Percentiles rank a stretch among this genome's conserved stretches.
phyloP scores from a whole-genome alignment of 1,140 invertebrate species.

The Drosophila kohkoa region DNA sequence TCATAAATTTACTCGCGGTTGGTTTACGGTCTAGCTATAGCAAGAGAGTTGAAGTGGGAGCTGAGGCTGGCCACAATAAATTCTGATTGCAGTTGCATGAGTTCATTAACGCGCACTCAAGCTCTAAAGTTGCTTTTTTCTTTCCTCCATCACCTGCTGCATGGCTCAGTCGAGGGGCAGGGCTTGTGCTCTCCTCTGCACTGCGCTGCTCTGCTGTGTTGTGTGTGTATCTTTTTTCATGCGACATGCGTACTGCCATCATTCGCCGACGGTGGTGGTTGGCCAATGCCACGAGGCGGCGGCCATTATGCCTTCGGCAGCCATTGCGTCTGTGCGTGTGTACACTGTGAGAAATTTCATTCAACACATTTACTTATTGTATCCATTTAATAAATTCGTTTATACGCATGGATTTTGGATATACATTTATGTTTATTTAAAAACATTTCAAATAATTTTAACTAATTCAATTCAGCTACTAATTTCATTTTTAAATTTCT shows the following conservation, averaged over 20 bases:
- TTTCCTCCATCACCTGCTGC: slow-evolving; percentile 12
- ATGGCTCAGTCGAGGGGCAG: slow-evolving; percentile 12
- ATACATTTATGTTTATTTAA: too few relatives aligned
- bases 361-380: neutral
- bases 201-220: neutral
- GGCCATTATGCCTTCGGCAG: slow-evolving; percentile 60
- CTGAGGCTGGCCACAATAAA: slow-evolving; percentile 33
- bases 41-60: neutral
- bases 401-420: too few relatives aligned
- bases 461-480: too few relatives aligned
- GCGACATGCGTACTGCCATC: slow-evolving; percentile 67
- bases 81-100: slow-evolving; percentile 44
- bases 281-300: slow-evolving; percentile 59
- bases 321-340: slow-evolving; percentile 31
- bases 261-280: slow-evolving; percentile 48
- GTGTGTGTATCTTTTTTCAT: slow-evolving; percentile 38
- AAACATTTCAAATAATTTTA: too few relatives aligned
- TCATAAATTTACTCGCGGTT: slow-evolving; percentile 66
- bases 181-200: slow-evolving; percentile 17
- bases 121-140: slow-evolving; percentile 38
- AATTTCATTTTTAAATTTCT: too few relatives aligned
- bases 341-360: slow-evolving; percentile 48
- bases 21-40: slow-evolving; percentile 51
- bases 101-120: slow-evolving; percentile 72
- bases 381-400: too few relatives aligned